A percentile compares a stretch with the other conserved stretches of the same genome.
These are phyloP conservation scores for Liolophura sinensis DNA, from an alignment of 1,140 invertebrate genomes.

Conservation along the genomic window DNA sequence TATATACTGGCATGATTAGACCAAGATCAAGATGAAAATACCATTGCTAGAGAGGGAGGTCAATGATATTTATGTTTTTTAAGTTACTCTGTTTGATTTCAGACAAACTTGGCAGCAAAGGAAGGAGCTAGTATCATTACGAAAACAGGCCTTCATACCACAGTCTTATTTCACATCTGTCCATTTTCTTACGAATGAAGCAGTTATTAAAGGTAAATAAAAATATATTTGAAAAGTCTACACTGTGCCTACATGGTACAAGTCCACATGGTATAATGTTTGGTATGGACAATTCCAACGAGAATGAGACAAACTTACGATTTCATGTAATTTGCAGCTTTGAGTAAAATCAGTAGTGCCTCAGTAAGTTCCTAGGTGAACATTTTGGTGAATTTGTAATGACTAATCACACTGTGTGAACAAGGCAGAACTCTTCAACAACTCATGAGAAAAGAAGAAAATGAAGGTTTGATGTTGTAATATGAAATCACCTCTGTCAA, in stretches of 20 bases:
- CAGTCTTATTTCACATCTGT: slow-evolving; percentile 61
- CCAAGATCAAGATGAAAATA: slow-evolving; percentile 7
- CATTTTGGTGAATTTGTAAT: too few relatives aligned
- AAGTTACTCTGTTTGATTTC: slow-evolving; percentile 12
- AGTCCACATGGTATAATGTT: slow-evolving; percentile 2
- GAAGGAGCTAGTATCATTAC: slow-evolving; percentile 60
- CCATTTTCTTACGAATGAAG: slow-evolving; percentile 65
- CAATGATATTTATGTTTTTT: background rate
- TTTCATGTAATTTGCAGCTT: background rate
- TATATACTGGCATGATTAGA: background rate
- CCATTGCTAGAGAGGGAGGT: slow-evolving; percentile 8
- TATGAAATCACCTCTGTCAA: background rate
- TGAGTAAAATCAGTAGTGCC: background rate
- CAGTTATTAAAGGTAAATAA: slow-evolving; percentile 63
- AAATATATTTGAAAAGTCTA: background rate
- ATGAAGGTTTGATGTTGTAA: background rate
- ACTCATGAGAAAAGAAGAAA: background rate
- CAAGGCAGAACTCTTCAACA: background rate
- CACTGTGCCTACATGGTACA: background rate
- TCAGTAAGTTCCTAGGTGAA: background rate
- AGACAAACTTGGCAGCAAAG: slow-evolving; percentile 66
- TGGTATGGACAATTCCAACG: background rate
- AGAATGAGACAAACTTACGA: background rate
- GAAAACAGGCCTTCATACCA: slow-evolving; percentile 61
- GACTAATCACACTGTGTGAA: background rate